Base-by-base conservation (phyloP, 2,113 vertebrate species). In the Misgurnus anguillicaudatus region DNA sequence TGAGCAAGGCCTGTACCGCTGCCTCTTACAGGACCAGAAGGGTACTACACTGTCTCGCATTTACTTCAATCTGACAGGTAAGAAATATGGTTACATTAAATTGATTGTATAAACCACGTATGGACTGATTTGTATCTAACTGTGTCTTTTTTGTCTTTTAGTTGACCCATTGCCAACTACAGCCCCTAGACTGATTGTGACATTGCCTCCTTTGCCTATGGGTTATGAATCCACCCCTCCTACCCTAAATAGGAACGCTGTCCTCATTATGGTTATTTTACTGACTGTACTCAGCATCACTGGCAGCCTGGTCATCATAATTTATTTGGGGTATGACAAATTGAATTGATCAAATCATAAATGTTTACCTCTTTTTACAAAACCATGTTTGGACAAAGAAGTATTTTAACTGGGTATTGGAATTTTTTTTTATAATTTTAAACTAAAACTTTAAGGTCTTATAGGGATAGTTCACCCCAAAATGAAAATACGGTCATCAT, bases 1-100 rank as follows among this genome's bases (percentile, higher is more conserved):
- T 3, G 89, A 93, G 39, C 81, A 85, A 61, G 91, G 91, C 81
- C 86, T 82, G 9, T 93, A 91, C 71, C 82, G 83, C 68, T 93
- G 93, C 83, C 86, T 87, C 65, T 85, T 92, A 61, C 82, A 67
- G 81, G 85, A 73, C 47, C 76, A 10, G 57, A 78, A 79, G 9
- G 84, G 82, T 79, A 86, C 78, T 53, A 21, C 86, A 72, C 87
- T 88, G 79, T 90, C 89, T 61, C 19, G 10, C 75, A 85, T 84
- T 42, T 73, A 63, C 71, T 90, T 90, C 72, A 71, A 72, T 3
- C 87, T 93, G 17, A 84, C 78, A 1, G 90, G 91, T 92, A 58
- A 85, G 62, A 0, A 5, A n/a, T n/a, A 21, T 62, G 5, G 16
- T 17, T 55, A 2, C 4, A 45, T 45, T 45, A 45, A 45, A 10